Evolutionary conservation across 2,888 invertebrate species (phyloP).

Genomic region (Drosophila formosana): DNA sequence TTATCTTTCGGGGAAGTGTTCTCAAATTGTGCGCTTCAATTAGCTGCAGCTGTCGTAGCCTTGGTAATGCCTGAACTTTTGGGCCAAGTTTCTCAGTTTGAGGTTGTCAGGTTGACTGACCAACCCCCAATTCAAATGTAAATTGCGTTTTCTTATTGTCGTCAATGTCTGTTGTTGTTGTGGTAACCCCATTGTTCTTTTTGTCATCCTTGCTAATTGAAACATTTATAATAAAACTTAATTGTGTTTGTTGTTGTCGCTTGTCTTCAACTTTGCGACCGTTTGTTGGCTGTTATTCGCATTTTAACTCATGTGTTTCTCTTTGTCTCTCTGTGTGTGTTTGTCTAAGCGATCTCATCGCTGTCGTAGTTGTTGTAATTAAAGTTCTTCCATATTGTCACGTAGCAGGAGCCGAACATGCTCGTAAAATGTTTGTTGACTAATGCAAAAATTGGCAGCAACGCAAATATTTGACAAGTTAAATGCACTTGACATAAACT

Average conservation of each 20-base stretch:
- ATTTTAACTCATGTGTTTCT: constrained; percentile 14
- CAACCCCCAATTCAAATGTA: constrained; percentile 35
- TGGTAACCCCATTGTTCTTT: constrained; percentile 25
- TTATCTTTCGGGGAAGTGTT: constrained; percentile 43
- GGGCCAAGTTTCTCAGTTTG: constrained; percentile 51
- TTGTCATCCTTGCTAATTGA: constrained; percentile 69
- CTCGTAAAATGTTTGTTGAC: constrained; percentile 18
- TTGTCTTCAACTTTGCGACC: constrained; percentile 6
- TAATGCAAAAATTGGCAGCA: constrained; percentile 32
- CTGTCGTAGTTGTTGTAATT: constrained; percentile 23
- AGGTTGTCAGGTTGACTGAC: constrained; percentile 32
- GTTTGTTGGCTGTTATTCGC: constrained; percentile 16
- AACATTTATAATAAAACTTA: constrained; percentile 64
- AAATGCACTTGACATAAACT: constrained; percentile 45
- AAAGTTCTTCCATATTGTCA: constrained; percentile 31
- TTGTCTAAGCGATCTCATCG: constrained; percentile 4
- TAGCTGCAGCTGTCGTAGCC: constrained; percentile 66
- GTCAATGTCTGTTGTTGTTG: constrained; percentile 5
- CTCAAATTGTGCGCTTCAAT: constrained; percentile 65
- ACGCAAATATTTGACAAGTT: constrained; percentile 44
- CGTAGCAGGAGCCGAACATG: constrained; percentile 20
- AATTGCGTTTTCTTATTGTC: constrained; percentile 25
- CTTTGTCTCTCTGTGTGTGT: constrained; percentile 1
- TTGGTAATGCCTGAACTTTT: constrained; percentile 56
- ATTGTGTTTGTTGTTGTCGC: constrained; percentile 53